Percentiles rank a stretch among this genome's conserved stretches.
Conservation (phyloP, 2,113 vertebrate species). For the Esox niger region DNA sequence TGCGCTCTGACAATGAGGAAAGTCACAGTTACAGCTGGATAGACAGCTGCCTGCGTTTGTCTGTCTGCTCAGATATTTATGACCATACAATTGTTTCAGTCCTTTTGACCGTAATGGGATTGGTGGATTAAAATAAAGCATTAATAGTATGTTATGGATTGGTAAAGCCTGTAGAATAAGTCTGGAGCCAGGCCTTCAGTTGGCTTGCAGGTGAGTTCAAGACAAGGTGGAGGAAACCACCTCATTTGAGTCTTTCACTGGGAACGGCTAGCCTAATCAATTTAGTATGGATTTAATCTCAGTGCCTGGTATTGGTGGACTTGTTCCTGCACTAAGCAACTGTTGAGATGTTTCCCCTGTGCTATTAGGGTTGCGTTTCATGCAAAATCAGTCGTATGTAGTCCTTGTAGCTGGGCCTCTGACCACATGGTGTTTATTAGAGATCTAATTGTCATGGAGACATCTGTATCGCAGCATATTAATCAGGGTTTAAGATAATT, state of each 20-base stretch:
- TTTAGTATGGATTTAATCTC: slow-evolving; percentile 18
- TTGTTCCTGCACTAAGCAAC: slow-evolving; percentile 11
- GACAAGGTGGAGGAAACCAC: background rate
- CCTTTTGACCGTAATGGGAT: no score
- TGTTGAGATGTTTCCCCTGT: slow-evolving; percentile 9
- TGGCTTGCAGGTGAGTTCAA: background rate
- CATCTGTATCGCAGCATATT: slow-evolving; percentile 2
- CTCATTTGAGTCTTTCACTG: slow-evolving; percentile 20
- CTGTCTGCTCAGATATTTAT: no score
- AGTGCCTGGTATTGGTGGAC: slow-evolving; percentile 10
- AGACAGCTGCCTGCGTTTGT: background rate
- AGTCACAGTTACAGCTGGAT: slow-evolving; percentile 10
- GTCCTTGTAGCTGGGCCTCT: background rate
- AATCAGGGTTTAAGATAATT: background rate
- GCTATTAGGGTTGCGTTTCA: slow-evolving; percentile 2
- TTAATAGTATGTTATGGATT: background rate
- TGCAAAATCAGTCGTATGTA: slow-evolving; percentile 8
- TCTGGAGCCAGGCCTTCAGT: background rate
- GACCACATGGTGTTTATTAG: slow-evolving; percentile 1
- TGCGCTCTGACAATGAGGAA: slow-evolving; percentile 21
- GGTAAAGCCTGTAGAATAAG: background rate
- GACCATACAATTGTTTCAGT: no score
- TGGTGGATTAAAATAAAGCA: no score
- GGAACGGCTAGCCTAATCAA: slow-evolving; percentile 34
- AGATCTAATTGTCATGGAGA: slow-evolving; percentile 1